Percentiles rank a stretch among this genome's conserved stretches.
These are phyloP conservation scores for Myotis pilosus DNA, from an alignment of 2,797 vertebrate genomes.

Conservation along the genomic window DNA sequence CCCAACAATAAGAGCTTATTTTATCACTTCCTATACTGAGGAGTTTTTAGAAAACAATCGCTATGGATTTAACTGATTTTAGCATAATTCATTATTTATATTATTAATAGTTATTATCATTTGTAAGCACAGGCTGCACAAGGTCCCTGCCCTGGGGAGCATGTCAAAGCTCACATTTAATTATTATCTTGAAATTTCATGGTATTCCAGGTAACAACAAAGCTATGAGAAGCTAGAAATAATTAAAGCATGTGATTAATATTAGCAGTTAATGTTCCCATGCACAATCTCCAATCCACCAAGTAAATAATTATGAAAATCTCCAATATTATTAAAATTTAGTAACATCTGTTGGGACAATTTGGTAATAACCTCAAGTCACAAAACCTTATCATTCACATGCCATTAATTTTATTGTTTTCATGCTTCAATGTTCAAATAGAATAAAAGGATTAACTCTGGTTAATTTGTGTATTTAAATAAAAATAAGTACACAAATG, in stretches of 20 bases:
- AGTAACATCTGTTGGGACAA: slow-evolving; percentile 63
- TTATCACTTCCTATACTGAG: background rate
- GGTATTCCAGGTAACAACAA: slow-evolving; percentile 56
- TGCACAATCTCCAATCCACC: slow-evolving; percentile 43
- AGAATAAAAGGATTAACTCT: slow-evolving; percentile 55
- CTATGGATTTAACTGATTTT: slow-evolving; percentile 37
- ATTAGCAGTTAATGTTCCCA: slow-evolving; percentile 44
- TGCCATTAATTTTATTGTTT: slow-evolving; percentile 62
- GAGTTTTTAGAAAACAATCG: background rate
- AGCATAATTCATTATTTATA: slow-evolving; percentile 34
- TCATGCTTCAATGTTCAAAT: slow-evolving; percentile 53
- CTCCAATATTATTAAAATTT: slow-evolving; percentile 62
- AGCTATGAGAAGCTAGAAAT: slow-evolving; percentile 57
- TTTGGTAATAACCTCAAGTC: slow-evolving; percentile 56
- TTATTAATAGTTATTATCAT: slow-evolving; percentile 55
- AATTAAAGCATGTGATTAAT: slow-evolving; percentile 70
- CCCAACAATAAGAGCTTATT: background rate
- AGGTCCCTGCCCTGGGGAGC: slow-evolving; percentile 17
- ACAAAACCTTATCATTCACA: slow-evolving; percentile 43
- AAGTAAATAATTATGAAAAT: slow-evolving; percentile 68
- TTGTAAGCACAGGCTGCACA: slow-evolving; percentile 15
- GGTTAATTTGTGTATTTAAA: background rate
- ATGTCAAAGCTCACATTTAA: slow-evolving; percentile 62
- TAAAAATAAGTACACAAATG: background rate
- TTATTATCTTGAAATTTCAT: slow-evolving; percentile 70